Evolutionary conservation across 2,888 invertebrate genomes (phyloP).

Genomic region (Drosophila vallismaia): DNA sequence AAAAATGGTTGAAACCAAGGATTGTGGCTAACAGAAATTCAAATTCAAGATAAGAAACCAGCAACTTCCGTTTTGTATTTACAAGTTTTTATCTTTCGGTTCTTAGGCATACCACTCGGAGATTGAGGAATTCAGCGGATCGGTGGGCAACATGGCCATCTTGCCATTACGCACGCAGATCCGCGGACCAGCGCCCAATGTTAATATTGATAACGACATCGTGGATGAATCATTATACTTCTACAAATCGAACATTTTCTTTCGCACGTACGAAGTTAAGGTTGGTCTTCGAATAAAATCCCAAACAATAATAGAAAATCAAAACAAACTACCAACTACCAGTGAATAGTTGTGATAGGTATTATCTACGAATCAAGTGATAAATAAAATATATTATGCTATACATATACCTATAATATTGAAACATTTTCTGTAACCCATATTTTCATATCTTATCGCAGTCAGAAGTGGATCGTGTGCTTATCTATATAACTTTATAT

Average conservation of each 20-base stretch:
- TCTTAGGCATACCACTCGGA: slow-evolving; percentile 97
- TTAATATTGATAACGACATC: slow-evolving; percentile 91
- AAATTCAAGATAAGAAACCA: neutral
- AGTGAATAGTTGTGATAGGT: neutral
- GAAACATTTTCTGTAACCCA: neutral
- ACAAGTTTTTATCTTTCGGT: neutral
- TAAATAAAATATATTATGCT: neutral
- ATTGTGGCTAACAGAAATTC: neutral
- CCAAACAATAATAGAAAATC: neutral
- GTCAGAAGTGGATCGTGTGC: slow-evolving; percentile 98
- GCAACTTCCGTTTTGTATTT: neutral
- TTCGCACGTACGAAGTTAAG: slow-evolving; percentile 99
- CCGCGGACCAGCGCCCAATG: slow-evolving; percentile 95
- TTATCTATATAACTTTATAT: slow-evolving; percentile 98
- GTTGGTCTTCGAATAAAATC: slow-evolving; percentile 84
- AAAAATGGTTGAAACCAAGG: too few species aligned
- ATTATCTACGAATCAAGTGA: neutral
- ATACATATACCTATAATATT: neutral
- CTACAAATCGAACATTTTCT: slow-evolving; percentile 99
- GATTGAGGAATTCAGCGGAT: slow-evolving; percentile 88
- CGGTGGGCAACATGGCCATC: slow-evolving; percentile 96
- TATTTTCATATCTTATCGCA: slow-evolving; percentile 81
- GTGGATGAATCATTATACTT: slow-evolving; percentile 98
- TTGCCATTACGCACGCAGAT: slow-evolving; percentile 95
- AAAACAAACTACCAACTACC: neutral